Conservation (phyloP, 2,888 invertebrate genomes). For the Drosophila antonietae region DNA sequence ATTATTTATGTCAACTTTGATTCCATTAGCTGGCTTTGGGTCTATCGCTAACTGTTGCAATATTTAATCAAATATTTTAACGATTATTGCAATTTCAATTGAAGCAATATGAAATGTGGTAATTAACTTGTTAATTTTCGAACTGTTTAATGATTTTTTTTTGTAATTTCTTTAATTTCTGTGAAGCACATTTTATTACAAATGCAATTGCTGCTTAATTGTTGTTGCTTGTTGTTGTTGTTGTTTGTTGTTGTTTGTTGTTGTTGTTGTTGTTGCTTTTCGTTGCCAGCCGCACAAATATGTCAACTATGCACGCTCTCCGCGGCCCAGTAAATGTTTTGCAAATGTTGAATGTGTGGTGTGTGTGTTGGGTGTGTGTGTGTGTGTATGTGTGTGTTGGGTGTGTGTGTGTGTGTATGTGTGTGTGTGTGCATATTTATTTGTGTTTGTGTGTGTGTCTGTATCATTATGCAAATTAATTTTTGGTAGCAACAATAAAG, state of each 20-base stretch:
- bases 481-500: conserved; percentile 67
- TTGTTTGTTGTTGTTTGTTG: conserved; percentile 15
- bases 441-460: conserved; percentile 11
- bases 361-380: conserved; percentile 6
- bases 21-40: too few species aligned
- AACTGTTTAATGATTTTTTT: background rate
- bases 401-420: conserved; percentile 19
- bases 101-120: background rate
- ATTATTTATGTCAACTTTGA: too few species aligned
- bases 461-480: conserved; percentile 74
- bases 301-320: conserved; percentile 14
- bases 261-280: background rate
- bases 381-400: conserved; percentile 16
- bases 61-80: background rate
- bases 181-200: conserved; percentile 34
- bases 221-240: conserved; percentile 21
- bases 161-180: conserved; percentile 1
- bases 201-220: conserved; percentile 19
- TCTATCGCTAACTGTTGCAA: background rate
- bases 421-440: conserved; percentile 1
- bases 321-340: conserved; percentile 3
- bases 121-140: background rate
- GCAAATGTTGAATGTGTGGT: conserved; percentile 10
- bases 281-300: conserved; percentile 25
- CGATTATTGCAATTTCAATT: background rate